These are phyloP conservation scores for Antigone vipio DNA, from an alignment of 2,113 vertebrate genomes.

Conservation along the genomic window DNA sequence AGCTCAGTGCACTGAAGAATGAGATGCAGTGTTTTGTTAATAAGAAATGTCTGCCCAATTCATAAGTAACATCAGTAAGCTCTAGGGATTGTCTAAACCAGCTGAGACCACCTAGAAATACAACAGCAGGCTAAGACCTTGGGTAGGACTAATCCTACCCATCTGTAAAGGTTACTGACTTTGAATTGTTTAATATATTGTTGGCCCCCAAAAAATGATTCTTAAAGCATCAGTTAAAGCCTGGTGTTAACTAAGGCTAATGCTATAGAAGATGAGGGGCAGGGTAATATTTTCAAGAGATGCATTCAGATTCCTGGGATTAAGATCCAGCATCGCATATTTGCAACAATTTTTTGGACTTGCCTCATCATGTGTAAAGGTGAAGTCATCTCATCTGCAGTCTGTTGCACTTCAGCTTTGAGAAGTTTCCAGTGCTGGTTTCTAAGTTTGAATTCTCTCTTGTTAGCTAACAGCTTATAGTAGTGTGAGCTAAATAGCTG, in stretches of 20 bases:
- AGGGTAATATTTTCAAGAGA: neutral
- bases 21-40: neutral
- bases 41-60: neutral
- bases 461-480: neutral
- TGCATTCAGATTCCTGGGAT: neutral
- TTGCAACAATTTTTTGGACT: neutral
- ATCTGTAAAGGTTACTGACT: neutral
- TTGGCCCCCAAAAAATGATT: neutral
- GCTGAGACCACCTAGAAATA: neutral
- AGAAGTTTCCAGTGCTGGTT: neutral
- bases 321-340: neutral
- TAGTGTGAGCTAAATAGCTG: neutral
- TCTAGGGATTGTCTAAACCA: neutral
- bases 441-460: neutral
- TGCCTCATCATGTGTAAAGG: neutral
- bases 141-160: neutral
- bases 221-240: neutral
- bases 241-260: neutral
- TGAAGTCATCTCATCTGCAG: neutral
- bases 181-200: neutral
- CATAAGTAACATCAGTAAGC: neutral
- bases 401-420: neutral
- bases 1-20: neutral
- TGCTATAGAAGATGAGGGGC: neutral
- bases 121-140: neutral